A percentile compares a stretch with the other conserved stretches of the same genome.
phyloP scores from a whole-genome alignment of 1,140 invertebrate species.

The Cotesia vestalis region DNA sequence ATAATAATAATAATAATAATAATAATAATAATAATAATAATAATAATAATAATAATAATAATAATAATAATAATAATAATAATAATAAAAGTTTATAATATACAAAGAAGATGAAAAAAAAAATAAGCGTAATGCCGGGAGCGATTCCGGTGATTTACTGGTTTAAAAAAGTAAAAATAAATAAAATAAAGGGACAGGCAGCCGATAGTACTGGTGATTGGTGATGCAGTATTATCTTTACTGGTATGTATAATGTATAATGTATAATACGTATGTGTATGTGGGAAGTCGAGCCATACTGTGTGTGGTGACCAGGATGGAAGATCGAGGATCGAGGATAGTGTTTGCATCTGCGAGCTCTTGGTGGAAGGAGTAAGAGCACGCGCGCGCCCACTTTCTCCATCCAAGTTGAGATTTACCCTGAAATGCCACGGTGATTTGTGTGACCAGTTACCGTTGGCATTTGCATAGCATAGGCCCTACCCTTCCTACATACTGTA shows the following conservation, averaged over 20 bases:
- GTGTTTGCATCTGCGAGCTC: no score
- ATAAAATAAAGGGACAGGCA: no score
- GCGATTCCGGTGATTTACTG: neutral
- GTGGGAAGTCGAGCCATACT: slow-evolving; percentile 47
- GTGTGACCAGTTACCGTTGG: slow-evolving; percentile 43
- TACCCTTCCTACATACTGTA: neutral
- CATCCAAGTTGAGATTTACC: neutral
- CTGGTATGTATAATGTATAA: slow-evolving; percentile 34
- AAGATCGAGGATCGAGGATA: neutral
- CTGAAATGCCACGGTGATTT: slow-evolving; percentile 40
- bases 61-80: no score
- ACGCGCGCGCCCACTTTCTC: slow-evolving; percentile 16
- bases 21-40: no score
- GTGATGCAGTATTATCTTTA: no score
- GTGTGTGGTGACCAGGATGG: slow-evolving; percentile 13
- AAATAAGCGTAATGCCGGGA: no score
- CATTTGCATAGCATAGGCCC: slow-evolving; percentile 45
- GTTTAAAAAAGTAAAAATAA: neutral
- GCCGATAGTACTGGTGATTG: no score
- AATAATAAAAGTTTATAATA: no score
- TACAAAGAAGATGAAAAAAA: no score
- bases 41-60: no score
- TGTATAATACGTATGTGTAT: slow-evolving; percentile 34
- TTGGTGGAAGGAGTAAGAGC: slow-evolving; percentile 31
- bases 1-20: no score